These are phyloP conservation scores for Corythoichthys haematopterus DNA, from an alignment of 2,113 vertebrate species.

Conservation along the genomic window DNA sequence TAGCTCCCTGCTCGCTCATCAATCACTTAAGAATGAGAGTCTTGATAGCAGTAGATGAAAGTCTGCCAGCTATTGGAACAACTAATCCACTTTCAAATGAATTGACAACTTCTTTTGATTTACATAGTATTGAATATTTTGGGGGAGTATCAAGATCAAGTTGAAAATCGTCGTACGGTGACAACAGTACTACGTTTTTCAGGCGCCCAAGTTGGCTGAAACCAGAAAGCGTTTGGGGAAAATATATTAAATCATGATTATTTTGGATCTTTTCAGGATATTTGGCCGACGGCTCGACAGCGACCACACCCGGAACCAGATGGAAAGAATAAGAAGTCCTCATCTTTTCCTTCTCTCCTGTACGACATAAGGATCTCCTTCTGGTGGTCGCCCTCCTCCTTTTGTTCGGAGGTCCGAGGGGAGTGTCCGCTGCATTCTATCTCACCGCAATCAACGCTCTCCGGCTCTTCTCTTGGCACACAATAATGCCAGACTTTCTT, in stretches of 20 bases:
- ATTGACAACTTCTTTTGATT: too few relatives aligned
- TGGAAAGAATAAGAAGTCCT: slow-evolving; percentile 64
- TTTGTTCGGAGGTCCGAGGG: slow-evolving; percentile 24
- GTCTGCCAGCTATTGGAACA: too few relatives aligned
- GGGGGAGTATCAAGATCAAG: too few relatives aligned
- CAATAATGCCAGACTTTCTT: slow-evolving; percentile 29
- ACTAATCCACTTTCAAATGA: not conserved
- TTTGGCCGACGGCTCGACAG: slow-evolving; percentile 52
- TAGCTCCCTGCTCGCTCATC: not conserved
- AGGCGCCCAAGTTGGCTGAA: not conserved
- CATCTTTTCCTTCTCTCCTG: slow-evolving; percentile 33
- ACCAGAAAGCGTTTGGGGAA: not conserved
- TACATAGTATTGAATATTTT: too few relatives aligned
- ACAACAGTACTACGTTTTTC: not conserved
- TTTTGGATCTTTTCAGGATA: slow-evolving; percentile 16
- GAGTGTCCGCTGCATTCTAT: slow-evolving; percentile 50
- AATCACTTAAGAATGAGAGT: not conserved
- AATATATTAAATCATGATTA: slow-evolving; percentile 10
- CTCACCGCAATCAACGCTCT: slow-evolving; percentile 57
- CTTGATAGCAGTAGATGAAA: not conserved
- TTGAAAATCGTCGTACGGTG: not conserved
- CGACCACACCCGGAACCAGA: slow-evolving; percentile 69
- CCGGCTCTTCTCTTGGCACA: slow-evolving; percentile 40
- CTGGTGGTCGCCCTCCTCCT: slow-evolving; percentile 7
- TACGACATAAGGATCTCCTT: slow-evolving; percentile 2